A percentile compares a stretch with the other conserved stretches of the same genome.
Evolutionary conservation across 2,888 invertebrate genomes (phyloP).

Genomic region (Ophion slaviceki): DNA sequence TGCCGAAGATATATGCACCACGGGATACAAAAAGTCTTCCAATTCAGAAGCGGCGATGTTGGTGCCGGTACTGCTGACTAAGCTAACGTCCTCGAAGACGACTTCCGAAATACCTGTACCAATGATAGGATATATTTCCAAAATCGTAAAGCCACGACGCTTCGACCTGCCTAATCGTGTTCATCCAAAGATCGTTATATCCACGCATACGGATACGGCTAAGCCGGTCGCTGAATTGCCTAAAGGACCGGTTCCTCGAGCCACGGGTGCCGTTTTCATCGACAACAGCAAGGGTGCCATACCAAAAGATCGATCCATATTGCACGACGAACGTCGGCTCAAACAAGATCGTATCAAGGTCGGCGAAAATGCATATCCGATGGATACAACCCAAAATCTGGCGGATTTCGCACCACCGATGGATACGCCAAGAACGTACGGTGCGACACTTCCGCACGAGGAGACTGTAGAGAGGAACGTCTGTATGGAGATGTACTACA

Average conservation of each 20-base stretch:
- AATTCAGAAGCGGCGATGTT: constrained; percentile 8
- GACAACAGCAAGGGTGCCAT: constrained; percentile 29
- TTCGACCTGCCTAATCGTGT: no score
- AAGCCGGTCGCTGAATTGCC: not conserved
- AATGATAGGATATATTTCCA: not conserved
- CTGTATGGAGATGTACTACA: constrained; percentile 65
- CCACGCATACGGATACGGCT: not conserved
- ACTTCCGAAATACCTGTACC: not conserved
- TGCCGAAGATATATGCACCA: constrained; percentile 53
- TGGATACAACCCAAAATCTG: no score
- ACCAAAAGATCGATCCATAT: constrained; percentile 25
- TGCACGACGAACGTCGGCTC: not conserved
- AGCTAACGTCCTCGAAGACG: not conserved
- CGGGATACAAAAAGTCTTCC: constrained; percentile 50
- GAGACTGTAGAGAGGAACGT: not conserved
- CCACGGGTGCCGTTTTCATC: not conserved
- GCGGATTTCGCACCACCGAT: no score
- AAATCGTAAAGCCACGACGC: not conserved
- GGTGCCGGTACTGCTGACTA: not conserved
- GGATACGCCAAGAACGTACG: not conserved
- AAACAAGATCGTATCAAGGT: not conserved
- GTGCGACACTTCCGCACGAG: not conserved
- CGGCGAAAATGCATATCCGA: no score
- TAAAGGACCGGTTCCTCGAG: not conserved
- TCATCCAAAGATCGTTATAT: no score